Percentiles rank a stretch among this genome's conserved stretches.
Evolutionary conservation across 2,888 invertebrate species (phyloP).

Genomic region (Tuta absoluta): DNA sequence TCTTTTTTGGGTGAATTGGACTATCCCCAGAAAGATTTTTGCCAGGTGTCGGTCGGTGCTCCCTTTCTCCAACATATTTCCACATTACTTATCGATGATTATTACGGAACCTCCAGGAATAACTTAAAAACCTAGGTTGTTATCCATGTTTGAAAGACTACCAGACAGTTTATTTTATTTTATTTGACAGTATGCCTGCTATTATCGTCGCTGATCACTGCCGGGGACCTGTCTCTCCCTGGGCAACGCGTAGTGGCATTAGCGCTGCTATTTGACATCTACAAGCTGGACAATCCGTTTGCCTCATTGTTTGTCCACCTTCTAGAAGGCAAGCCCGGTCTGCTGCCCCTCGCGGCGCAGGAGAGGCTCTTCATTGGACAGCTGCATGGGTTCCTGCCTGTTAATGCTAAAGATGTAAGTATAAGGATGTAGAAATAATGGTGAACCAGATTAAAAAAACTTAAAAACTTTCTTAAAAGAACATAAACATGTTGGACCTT

Average conservation of each 20-base stretch:
- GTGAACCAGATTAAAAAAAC: no score
- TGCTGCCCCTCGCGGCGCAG: constrained; percentile 66
- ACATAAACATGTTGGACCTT: no score
- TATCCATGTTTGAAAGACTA: no score
- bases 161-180: background rate
- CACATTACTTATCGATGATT: no score
- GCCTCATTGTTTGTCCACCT: constrained; percentile 67
- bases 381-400: constrained; percentile 84
- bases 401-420: constrained; percentile 86
- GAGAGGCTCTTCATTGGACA: constrained; percentile 89
- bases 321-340: constrained; percentile 67
- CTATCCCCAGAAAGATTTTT: no score
- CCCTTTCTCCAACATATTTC: no score
- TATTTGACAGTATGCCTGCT: constrained; percentile 66
- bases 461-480: no score
- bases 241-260: constrained; percentile 74
- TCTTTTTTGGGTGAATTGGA: no score
- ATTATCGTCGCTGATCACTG: constrained; percentile 69
- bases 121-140: no score
- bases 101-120: no score
- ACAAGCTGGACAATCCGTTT: constrained; percentile 73
- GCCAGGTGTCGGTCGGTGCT: no score
- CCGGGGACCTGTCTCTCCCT: constrained; percentile 71
- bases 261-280: constrained; percentile 68
- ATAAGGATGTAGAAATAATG: no score